Percentiles rank a stretch among this genome's conserved stretches.
Conservation (phyloP, 1,140 invertebrate species). For the Whitmania pigra region DNA sequence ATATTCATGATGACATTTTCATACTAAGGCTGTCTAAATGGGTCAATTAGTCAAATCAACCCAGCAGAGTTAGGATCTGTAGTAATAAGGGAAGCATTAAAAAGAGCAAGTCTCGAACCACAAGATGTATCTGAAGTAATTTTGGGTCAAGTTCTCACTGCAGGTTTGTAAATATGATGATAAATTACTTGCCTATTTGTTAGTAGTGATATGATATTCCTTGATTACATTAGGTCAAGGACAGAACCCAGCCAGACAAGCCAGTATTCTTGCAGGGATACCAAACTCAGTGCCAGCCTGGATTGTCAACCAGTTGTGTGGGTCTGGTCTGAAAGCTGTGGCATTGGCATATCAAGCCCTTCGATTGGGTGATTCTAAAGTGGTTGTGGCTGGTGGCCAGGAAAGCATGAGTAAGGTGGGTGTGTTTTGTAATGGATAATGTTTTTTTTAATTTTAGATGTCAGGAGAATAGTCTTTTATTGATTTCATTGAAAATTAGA, state of each 20-base stretch:
- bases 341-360: conserved; percentile 58
- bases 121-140: conserved; percentile 69
- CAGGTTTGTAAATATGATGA: conserved; percentile 31
- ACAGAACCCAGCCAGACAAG: conserved; percentile 73
- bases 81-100: conserved; percentile 60
- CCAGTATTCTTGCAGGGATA: conserved; percentile 62
- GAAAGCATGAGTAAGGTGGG: conserved; percentile 63
- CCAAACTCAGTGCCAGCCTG: conserved; percentile 59
- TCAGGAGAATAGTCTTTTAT: no score
- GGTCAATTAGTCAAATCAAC: conserved; percentile 53
- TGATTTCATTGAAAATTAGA: no score
- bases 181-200: neutral
- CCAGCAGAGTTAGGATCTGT: conserved; percentile 61
- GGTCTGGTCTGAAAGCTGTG: conserved; percentile 68
- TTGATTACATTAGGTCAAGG: conserved; percentile 51
- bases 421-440: neutral
- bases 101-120: conserved; percentile 49
- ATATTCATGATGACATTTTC: neutral
- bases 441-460: no score
- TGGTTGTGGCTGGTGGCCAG: conserved; percentile 69
- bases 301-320: conserved; percentile 71
- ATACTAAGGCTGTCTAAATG: conserved; percentile 56
- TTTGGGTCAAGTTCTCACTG: conserved; percentile 60
- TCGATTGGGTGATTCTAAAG: conserved; percentile 52
- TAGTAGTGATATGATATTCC: neutral